Conservation (phyloP, 1,140 invertebrate genomes). For the Gonioctena quinquepunctata region DNA sequence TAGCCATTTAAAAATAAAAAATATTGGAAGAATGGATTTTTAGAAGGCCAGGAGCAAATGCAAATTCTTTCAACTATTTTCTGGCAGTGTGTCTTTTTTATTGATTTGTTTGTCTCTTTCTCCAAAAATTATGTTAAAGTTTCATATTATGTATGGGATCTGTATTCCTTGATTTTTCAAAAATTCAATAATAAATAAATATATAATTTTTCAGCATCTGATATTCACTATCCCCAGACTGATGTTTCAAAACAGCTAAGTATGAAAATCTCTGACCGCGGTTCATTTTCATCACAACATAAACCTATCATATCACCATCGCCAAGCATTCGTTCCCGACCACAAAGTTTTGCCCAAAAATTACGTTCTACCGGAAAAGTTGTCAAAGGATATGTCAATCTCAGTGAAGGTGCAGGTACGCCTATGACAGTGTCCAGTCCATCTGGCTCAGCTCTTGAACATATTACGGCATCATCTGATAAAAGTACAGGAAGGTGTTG, state of each 20-base stretch:
- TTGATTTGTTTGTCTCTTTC: too few relatives aligned
- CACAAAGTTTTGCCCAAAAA: conserved; percentile 86
- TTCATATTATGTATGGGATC: too few relatives aligned
- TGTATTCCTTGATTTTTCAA: too few relatives aligned
- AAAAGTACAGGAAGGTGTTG: conserved; percentile 75
- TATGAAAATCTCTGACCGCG: conserved; percentile 50
- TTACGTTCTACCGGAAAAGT: conserved; percentile 80
- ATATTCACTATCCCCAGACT: conserved; percentile 39
- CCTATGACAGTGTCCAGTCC: conserved; percentile 69
- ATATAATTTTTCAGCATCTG: conserved; percentile 17
- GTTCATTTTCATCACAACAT: conserved; percentile 44
- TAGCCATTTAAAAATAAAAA: too few relatives aligned
- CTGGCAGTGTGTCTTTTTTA: too few relatives aligned
- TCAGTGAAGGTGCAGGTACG: conserved; percentile 70
- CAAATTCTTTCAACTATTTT: too few relatives aligned
- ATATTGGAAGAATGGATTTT: too few relatives aligned
- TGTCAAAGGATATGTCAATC: conserved; percentile 67
- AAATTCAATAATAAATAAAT: background rate
- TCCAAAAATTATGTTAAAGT: too few relatives aligned
- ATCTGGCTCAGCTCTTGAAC: conserved; percentile 63
- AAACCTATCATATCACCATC: conserved; percentile 62
- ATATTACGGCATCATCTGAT: conserved; percentile 59
- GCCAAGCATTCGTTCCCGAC: conserved; percentile 70
- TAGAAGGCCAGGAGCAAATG: too few relatives aligned
- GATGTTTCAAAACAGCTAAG: conserved; percentile 50